Conservation (phyloP, 2,113 vertebrate genomes). For the Osmerus eperlanus region DNA sequence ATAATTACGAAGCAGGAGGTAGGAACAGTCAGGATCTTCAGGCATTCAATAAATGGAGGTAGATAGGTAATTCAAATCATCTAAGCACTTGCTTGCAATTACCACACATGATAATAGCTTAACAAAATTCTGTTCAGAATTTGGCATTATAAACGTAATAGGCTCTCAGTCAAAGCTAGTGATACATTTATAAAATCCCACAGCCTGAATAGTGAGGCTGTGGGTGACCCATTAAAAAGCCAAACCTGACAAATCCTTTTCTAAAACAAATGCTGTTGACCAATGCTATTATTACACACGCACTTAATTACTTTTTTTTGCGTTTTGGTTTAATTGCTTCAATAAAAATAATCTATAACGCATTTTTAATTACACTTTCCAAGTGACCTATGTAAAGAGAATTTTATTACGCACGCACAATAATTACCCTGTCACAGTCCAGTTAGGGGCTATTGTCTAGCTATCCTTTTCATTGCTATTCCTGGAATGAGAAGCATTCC, state of each 20-base stretch:
- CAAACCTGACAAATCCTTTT: constrained; percentile 78
- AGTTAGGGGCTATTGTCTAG: constrained; percentile 93
- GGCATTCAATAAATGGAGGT: constrained; percentile 67
- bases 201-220: constrained; percentile 79
- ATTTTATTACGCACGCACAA: constrained; percentile 93
- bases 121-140: constrained; percentile 87
- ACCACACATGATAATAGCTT: constrained; percentile 71
- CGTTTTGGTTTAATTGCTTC: constrained; percentile 97
- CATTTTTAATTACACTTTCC: constrained; percentile 99
- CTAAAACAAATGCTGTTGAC: constrained; percentile 94
- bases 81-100: constrained; percentile 70
- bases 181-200: constrained; percentile 87
- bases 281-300: constrained; percentile 96
- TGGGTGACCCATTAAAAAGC: constrained; percentile 74
- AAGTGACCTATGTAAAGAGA: constrained; percentile 95
- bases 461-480: constrained; percentile 84
- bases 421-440: constrained; percentile 98
- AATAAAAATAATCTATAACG: constrained; percentile 97
- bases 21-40: constrained; percentile 72
- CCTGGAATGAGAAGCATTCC: constrained; percentile 85
- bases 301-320: constrained; percentile 91
- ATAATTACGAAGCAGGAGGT: constrained; percentile 76
- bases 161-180: constrained; percentile 85
- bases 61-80: constrained; percentile 70
- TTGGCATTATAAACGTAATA: constrained; percentile 98